Base-by-base conservation (phyloP, 2,888 invertebrate species). In the Ptychoptera contaminata region DNA sequence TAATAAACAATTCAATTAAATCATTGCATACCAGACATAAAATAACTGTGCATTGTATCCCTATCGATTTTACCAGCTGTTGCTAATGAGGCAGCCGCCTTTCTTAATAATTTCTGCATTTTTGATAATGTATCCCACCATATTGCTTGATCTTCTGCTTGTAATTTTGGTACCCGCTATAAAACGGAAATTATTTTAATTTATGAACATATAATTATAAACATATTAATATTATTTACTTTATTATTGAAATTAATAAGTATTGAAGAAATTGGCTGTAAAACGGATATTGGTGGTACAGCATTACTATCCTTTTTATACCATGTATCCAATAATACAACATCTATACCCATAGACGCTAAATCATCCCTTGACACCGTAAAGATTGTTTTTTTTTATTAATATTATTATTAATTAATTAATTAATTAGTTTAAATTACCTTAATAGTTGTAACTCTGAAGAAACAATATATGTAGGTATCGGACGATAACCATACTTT, bases 121-220 rank as follows among this genome's bases (percentile, higher is more conserved):
- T 92, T 93, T 35, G 79, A 80, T 46, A 97, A 74, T 0, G 91
- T 94, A 58, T 93, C 93, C 97, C 96, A 97, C 96, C 97, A 97
- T 16, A 88, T 78, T 0, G 85, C 90, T 60, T 96, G 94, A 61
- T 97, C 96, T 59, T 92, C 91, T 7, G 90, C 90, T 74, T 96
- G 94, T 23, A 93, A 69, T 63, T 93, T 92, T 0, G 92, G 92
- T 40, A 92, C 90, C 52, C 92, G 75, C 88, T 91, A 44, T 6
- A 37, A 16, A 23, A n/a, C n/a, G n/a, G n/a, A n/a, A n/a, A n/a
- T 29, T 2, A n/a, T 9, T 32, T 36, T 36, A 37, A 29, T 29
- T 37, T 30, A 29, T 32, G n/a, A n/a, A n/a, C n/a, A n/a, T 40
- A 16, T 38, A 32, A 52, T 23, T 23, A 23, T 5, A 23, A 23